These are phyloP conservation scores for Oncorhynchus mykiss DNA, from an alignment of 2,113 vertebrate genomes.

Conservation along the genomic window DNA sequence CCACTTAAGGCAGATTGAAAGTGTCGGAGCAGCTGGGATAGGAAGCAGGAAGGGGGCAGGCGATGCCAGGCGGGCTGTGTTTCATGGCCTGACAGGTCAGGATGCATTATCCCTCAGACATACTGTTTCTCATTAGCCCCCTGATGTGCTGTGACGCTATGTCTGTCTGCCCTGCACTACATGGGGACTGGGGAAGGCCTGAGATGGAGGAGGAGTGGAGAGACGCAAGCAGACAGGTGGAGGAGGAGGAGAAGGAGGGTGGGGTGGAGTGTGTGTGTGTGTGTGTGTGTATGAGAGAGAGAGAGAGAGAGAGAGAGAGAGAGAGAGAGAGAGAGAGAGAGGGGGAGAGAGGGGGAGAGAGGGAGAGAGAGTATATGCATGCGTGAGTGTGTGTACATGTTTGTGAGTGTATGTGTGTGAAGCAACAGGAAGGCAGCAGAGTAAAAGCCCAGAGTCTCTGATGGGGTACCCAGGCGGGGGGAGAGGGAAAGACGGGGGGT, in stretches of 20 bases:
- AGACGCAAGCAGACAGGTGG: conserved; percentile 3
- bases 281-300: not conserved
- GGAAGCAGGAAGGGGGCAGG: conserved; percentile 40
- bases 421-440: not conserved
- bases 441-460: not conserved
- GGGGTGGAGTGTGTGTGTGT: not conserved
- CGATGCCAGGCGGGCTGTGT: conserved; percentile 44
- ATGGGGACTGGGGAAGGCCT: conserved; percentile 4
- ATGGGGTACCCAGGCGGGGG: not conserved
- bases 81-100: conserved; percentile 61
- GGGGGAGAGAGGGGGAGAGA: no score
- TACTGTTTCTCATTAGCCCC: conserved; percentile 69
- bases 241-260: not conserved
- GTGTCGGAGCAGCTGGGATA: conserved; percentile 53
- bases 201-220: not conserved
- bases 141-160: conserved; percentile 52
- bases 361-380: not conserved
- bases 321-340: no score
- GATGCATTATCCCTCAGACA: conserved; percentile 47
- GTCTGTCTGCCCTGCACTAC: conserved; percentile 21
- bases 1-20: conserved; percentile 59
- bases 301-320: no score
- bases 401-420: conserved; percentile 12
- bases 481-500: not conserved
- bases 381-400: conserved; percentile 13